Percentiles rank a stretch among this genome's conserved stretches.
Conservation (phyloP, 1,140 invertebrate species). For the Eupristina koningsbergeri region DNA sequence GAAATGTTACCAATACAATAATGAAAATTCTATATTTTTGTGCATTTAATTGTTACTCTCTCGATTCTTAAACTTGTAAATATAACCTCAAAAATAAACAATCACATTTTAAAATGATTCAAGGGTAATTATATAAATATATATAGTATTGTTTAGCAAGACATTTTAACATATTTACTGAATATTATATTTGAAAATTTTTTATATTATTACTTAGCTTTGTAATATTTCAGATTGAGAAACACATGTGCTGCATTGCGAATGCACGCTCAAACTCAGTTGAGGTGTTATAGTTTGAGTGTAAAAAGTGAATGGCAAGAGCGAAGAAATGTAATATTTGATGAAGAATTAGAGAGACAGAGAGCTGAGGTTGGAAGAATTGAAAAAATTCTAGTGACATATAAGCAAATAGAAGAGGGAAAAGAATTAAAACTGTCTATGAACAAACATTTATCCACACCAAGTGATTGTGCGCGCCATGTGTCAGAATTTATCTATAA, state of each 20-base stretch:
- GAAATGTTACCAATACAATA: not conserved
- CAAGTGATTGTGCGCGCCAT: constrained; percentile 92
- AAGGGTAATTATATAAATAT: constrained; percentile 26
- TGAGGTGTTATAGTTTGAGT: constrained; percentile 45
- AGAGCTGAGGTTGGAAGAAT: constrained; percentile 82
- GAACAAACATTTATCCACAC: constrained; percentile 95
- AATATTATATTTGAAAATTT: too few relatives aligned
- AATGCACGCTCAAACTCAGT: constrained; percentile 47
- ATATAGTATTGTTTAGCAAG: not conserved
- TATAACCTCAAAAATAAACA: constrained; percentile 38
- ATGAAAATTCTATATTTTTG: not conserved
- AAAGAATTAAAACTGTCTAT: constrained; percentile 82
- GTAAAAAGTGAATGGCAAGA: constrained; percentile 66
- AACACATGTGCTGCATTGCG: constrained; percentile 45
- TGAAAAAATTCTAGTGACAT: constrained; percentile 92
- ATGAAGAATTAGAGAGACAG: constrained; percentile 79
- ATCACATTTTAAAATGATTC: constrained; percentile 31
- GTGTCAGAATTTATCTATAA: constrained; percentile 84
- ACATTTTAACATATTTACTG: not conserved
- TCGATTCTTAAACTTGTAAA: not conserved
- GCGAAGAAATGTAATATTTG: constrained; percentile 82
- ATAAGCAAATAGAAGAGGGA: constrained; percentile 77
- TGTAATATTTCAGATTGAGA: constrained; percentile 54
- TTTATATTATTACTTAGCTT: not conserved
- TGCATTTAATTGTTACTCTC: not conserved